These are phyloP conservation scores for Drosophila pseudoobscura DNA, from an alignment of 1,140 invertebrate genomes.

Conservation along the genomic window DNA sequence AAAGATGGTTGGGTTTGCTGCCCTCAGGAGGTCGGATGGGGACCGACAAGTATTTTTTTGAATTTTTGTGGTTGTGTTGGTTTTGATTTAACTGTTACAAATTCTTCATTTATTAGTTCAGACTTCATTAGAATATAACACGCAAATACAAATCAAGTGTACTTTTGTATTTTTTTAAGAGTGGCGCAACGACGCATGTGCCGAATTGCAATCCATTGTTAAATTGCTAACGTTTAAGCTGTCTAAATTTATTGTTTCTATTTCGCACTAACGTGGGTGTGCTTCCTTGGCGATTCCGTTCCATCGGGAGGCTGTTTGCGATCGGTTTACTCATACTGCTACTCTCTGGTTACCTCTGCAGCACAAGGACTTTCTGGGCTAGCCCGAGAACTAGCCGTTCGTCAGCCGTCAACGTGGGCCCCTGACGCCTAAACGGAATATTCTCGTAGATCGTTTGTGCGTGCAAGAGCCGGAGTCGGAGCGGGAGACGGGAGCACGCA, in stretches of 20 bases:
- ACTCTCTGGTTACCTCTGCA: too few relatives aligned
- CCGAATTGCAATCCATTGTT: neutral
- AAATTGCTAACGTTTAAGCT: neutral
- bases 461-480: neutral
- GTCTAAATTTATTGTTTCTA: slow-evolving; percentile 18
- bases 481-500: neutral
- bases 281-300: too few relatives aligned
- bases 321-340: too few relatives aligned
- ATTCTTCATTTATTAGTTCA: neutral
- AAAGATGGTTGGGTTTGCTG: neutral
- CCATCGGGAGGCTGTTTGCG: too few relatives aligned
- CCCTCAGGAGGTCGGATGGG: too few relatives aligned
- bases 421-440: too few relatives aligned
- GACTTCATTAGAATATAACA: slow-evolving; percentile 15
- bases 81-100: slow-evolving; percentile 42
- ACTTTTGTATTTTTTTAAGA: slow-evolving; percentile 1
- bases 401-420: too few relatives aligned
- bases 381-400: too few relatives aligned
- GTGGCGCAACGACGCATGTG: too few relatives aligned
- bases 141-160: slow-evolving; percentile 8
- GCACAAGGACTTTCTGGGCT: too few relatives aligned
- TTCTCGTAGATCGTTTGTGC: too few relatives aligned
- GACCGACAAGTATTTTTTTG: slow-evolving; percentile 23
- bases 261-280: too few relatives aligned
- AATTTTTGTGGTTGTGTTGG: neutral